Conservation (phyloP, 2,888 invertebrate genomes). For the Eugnorisma glareosa region DNA sequence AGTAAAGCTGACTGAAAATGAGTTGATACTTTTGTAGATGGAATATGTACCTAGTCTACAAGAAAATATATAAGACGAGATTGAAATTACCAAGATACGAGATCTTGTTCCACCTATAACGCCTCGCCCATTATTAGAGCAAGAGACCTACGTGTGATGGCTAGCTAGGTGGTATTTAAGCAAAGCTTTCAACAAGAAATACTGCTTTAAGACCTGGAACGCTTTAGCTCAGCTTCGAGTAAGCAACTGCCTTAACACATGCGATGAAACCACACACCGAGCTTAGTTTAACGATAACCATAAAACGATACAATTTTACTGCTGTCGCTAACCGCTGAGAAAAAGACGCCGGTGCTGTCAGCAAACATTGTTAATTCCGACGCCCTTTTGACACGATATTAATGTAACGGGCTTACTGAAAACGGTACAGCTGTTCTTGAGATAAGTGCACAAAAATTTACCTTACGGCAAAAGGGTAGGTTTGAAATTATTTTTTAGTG, state of each 20-base stretch:
- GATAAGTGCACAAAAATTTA: slow-evolving; percentile 49
- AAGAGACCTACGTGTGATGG: neutral
- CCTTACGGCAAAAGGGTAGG: slow-evolving; percentile 34
- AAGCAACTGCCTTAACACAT: slow-evolving; percentile 60
- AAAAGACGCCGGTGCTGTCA: slow-evolving; percentile 56
- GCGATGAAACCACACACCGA: slow-evolving; percentile 77
- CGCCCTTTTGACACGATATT: slow-evolving; percentile 46
- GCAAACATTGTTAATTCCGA: slow-evolving; percentile 59
- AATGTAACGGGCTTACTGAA: slow-evolving; percentile 44
- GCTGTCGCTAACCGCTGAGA: slow-evolving; percentile 64
- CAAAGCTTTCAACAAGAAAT: slow-evolving; percentile 2
- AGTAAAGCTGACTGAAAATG: neutral
- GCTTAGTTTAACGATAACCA: slow-evolving; percentile 82
- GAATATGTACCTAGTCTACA: neutral
- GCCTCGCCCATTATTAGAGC: neutral
- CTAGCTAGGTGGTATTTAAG: neutral
- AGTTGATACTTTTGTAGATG: too few species aligned
- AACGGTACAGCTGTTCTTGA: slow-evolving; percentile 46
- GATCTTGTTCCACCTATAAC: neutral
- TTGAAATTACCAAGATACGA: neutral
- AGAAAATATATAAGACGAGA: neutral
- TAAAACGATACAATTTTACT: slow-evolving; percentile 86
- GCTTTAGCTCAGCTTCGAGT: slow-evolving; percentile 46
- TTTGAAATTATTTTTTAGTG: slow-evolving; percentile 54
- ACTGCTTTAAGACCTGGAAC: neutral